Evolutionary conservation across 2,113 vertebrate genomes (phyloP).

Genomic region (Cyprinodon tularosa): DNA sequence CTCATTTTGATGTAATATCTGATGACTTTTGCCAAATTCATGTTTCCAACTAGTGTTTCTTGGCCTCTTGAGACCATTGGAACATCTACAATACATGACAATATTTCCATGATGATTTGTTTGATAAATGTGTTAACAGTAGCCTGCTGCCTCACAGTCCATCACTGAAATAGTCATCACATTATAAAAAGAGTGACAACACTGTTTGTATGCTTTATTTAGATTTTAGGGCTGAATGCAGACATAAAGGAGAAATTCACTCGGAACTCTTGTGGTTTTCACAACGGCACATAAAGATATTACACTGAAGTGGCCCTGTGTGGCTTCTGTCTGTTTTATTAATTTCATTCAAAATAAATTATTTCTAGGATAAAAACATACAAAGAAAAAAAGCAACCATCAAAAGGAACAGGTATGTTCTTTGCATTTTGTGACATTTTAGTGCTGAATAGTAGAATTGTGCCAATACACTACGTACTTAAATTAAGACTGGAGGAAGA

Average conservation of each 20-base stretch:
- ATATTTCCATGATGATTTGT: not conserved
- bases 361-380: not conserved
- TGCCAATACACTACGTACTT: too few relatives aligned
- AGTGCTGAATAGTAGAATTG: too few relatives aligned
- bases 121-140: not conserved
- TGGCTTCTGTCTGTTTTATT: not conserved
- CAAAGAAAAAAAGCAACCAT: not conserved
- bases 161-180: not conserved
- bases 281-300: not conserved
- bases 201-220: not conserved
- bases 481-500: too few relatives aligned
- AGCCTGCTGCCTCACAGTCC: not conserved
- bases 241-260: not conserved
- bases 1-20: constrained; percentile 17
- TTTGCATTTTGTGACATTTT: not conserved
- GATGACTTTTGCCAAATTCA: not conserved
- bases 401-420: not conserved
- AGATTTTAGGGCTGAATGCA: not conserved
- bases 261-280: too few relatives aligned
- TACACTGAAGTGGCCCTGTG: not conserved
- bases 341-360: not conserved
- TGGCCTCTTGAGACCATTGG: not conserved
- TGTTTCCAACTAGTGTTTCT: not conserved
- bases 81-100: not conserved
- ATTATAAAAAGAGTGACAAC: not conserved